phyloP scores from a whole-genome alignment of 2,797 vertebrate genomes.

The Manis javanica region DNA sequence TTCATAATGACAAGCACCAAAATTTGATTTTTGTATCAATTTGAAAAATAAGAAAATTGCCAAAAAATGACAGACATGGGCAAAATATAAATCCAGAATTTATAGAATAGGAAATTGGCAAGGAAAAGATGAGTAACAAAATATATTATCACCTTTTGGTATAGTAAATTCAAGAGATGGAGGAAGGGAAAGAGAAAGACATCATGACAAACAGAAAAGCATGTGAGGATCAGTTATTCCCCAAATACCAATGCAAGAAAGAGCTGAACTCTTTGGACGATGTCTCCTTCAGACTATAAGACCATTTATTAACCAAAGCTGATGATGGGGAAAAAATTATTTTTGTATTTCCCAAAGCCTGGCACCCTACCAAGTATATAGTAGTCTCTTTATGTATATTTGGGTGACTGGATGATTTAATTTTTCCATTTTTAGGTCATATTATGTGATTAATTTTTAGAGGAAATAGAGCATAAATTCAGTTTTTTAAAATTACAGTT shows the following conservation, averaged over 20 bases:
- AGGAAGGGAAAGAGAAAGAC: background rate
- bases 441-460: conserved; percentile 38
- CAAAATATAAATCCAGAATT: conserved; percentile 49
- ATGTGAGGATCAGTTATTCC: background rate
- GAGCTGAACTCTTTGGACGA: conserved; percentile 3
- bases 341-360: background rate
- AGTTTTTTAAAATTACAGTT: background rate
- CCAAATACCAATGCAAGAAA: background rate
- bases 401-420: background rate
- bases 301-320: background rate
- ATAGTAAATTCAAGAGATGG: background rate
- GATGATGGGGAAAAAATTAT: background rate
- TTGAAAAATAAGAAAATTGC: too few species aligned
- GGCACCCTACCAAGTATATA: background rate
- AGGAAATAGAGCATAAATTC: conserved; percentile 27
- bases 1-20: background rate
- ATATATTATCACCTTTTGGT: background rate
- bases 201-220: background rate
- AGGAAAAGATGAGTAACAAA: background rate
- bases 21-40: too few species aligned
- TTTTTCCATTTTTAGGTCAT: background rate
- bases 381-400: background rate
- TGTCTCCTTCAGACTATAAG: background rate
- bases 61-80: background rate
- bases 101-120: conserved; percentile 12